Percentiles rank a stretch among this genome's conserved stretches.
These are phyloP conservation scores for Dryoscopus gambensis DNA, from an alignment of 2,113 vertebrate species.

Conservation along the genomic window DNA sequence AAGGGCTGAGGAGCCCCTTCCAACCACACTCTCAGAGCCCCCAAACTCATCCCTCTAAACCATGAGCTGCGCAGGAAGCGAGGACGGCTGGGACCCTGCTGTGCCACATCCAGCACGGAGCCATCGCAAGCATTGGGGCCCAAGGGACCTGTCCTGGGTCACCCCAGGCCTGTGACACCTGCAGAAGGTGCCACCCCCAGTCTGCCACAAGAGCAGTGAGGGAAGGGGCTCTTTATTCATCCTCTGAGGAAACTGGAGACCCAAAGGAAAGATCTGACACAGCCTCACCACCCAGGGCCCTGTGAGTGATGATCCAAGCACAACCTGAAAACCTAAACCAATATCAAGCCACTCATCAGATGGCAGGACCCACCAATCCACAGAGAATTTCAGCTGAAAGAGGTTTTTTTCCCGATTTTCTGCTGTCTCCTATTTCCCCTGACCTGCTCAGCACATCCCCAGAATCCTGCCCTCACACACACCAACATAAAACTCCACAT, in stretches of 20 bases:
- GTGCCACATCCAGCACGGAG: neutral
- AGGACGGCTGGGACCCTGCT: neutral
- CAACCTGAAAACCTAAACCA: neutral
- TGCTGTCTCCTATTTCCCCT: neutral
- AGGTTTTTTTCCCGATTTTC: accelerated
- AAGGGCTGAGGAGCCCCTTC: neutral
- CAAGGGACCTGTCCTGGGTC: neutral
- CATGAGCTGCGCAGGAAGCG: accelerated
- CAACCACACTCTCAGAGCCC: accelerated
- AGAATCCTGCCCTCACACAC: neutral
- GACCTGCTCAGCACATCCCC: neutral
- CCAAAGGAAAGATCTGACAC: neutral
- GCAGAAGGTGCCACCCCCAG: too few relatives aligned
- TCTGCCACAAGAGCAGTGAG: neutral
- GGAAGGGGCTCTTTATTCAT: neutral
- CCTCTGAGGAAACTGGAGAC: neutral
- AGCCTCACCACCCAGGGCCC: accelerated
- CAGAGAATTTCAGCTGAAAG: neutral
- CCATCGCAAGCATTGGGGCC: accelerated
- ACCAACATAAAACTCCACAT: neutral
- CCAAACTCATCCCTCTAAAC: neutral
- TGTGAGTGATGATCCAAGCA: neutral
- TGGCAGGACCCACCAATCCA: accelerated
- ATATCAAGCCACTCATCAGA: neutral
- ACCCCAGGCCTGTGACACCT: accelerated